Evolutionary conservation across 2,113 vertebrate genomes (phyloP).

Genomic region (Cryptotis parvus): DNA sequence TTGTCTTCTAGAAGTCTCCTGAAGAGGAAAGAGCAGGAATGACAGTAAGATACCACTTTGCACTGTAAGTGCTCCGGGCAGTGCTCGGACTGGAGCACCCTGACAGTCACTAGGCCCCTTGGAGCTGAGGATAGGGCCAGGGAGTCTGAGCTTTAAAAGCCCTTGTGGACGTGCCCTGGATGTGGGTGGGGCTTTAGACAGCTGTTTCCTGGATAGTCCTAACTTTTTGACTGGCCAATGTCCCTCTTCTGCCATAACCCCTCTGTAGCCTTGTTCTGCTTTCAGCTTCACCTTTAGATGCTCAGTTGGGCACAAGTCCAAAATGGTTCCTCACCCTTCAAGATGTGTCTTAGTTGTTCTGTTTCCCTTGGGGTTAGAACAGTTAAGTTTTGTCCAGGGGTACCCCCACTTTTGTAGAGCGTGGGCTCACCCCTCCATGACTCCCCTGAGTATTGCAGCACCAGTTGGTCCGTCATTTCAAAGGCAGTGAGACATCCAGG

Average conservation of each 20-base stretch:
- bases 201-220: neutral
- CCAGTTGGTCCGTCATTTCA: neutral
- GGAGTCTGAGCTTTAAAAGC: fast-evolving
- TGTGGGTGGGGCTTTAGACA: neutral
- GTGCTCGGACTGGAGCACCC: neutral
- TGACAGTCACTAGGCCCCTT: neutral
- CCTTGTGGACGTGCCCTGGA: neutral
- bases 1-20: neutral
- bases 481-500: neutral
- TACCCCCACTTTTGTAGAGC: neutral
- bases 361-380: neutral
- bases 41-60: neutral
- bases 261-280: neutral
- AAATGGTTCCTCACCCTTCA: neutral
- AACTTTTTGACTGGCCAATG: neutral
- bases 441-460: neutral
- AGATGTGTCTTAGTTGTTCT: neutral
- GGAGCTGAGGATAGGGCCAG: neutral
- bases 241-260: neutral
- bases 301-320: fast-evolving
- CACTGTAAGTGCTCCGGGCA: neutral
- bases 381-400: neutral
- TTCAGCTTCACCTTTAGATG: neutral
- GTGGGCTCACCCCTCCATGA: neutral
- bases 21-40: neutral